Evolutionary conservation across 2,797 vertebrate genomes (phyloP), one percentile per base, ranked within the genome.

Genomic region (Molossus molossus): DNA sequence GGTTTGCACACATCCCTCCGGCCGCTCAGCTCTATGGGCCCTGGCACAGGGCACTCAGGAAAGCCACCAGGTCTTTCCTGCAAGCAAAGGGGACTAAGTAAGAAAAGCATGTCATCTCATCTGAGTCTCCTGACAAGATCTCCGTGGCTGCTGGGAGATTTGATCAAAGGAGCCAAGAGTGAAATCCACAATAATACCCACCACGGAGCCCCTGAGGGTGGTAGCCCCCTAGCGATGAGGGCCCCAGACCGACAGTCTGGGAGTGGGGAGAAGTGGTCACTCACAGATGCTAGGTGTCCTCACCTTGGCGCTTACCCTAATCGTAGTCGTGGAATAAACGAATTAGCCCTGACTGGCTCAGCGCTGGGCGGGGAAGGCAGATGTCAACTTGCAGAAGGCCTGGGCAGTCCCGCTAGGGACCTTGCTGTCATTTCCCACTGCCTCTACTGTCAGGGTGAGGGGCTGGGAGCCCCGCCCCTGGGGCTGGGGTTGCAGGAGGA

Each of bases 381-480:
- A 40, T 65, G 14, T 60, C 77, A 55, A 5, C 76, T 80, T 72
- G 40, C 65, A 57, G 64, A 53, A 67, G 81, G 62, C 64, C 65
- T 25, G 1, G 1, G 12, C 27, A 48, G 37, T 20, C 37, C 50
- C 77, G 73, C 60, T 3, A n/a, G 85, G 82, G 85, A 87, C 37
- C 8, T 48, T 4, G 60, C 86, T 87, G 65, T 85, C 90, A 93
- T 48, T 82, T 94, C 18, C 50, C 57, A 33, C 50, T 5, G 33
- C 37, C 89, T 91, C 27, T 65, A 23, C 64, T 82, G 73, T 94
- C 93, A 91, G 75, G 12, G 62, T 11, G 57, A 95, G 64, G 73
- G 33, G 1, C 65, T 72, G 3, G 2, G n/a, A 87, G 57, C 4
- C 75, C 53, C 0, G 0, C 21, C 85, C 6, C 15, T 5, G 20